These are phyloP conservation scores for Germaria angustata DNA, from an alignment of 2,888 invertebrate genomes.

Conservation along the genomic window DNA sequence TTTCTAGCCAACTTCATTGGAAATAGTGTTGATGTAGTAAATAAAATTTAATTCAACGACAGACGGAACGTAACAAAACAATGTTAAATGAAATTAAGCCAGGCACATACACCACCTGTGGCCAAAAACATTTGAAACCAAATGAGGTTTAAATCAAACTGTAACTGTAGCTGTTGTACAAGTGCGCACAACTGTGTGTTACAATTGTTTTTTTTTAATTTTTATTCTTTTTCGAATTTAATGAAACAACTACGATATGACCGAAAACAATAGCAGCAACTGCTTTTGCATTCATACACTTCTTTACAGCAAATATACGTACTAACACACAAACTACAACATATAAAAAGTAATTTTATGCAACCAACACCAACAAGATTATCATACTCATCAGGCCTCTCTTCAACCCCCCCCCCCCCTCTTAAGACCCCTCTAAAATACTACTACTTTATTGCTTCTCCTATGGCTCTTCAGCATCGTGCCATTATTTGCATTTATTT, in stretches of 20 bases:
- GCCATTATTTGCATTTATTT: conserved; percentile 23
- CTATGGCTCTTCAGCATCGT: background rate
- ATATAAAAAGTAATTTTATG: conserved; percentile 52
- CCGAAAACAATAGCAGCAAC: background rate
- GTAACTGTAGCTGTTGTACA: conserved; percentile 23
- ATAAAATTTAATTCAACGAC: conserved; percentile 6
- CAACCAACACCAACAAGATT: background rate
- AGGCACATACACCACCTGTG: conserved; percentile 64
- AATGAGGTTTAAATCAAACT: conserved; percentile 63
- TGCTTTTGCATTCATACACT: background rate
- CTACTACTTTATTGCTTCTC: background rate
- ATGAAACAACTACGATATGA: conserved; percentile 26
- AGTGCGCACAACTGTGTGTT: background rate
- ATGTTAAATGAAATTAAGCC: conserved; percentile 65
- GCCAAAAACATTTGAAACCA: conserved; percentile 64
- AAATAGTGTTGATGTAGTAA: conserved; percentile 33
- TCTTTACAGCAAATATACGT: background rate
- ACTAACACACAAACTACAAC: conserved; percentile 16
- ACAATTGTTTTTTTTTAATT: background rate
- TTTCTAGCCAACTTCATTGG: no score
- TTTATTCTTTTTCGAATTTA: conserved; percentile 13
- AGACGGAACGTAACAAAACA: conserved; percentile 36
- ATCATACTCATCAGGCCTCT: background rate
- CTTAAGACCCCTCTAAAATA: background rate
- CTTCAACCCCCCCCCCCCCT: no score